These are phyloP conservation scores for Philypnodon macrostomus DNA, from an alignment of 2,797 vertebrate genomes.

Conservation along the genomic window DNA sequence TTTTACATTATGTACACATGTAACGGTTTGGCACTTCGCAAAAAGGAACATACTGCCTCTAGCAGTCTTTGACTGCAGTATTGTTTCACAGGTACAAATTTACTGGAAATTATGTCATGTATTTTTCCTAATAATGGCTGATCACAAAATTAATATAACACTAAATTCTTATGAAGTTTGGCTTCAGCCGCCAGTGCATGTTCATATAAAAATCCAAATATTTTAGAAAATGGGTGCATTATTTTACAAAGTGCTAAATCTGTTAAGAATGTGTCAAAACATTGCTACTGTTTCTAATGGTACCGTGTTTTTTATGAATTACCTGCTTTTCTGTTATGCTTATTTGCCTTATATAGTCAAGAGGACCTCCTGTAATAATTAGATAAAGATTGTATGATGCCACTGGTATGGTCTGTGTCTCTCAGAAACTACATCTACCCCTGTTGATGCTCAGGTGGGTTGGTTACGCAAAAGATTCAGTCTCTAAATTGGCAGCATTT, in stretches of 20 bases:
- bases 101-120: background rate
- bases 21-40: conserved; percentile 91
- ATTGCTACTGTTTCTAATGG: conserved; percentile 31
- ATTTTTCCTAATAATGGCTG: too few species aligned
- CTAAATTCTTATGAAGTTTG: conserved; percentile 13
- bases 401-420: conserved; percentile 5
- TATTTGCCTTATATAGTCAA: too few species aligned
- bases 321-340: conserved; percentile 26
- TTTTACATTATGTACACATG: conserved; percentile 90
- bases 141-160: background rate
- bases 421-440: conserved; percentile 4
- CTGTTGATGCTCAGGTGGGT: background rate
- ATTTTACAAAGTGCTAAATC: conserved; percentile 18
- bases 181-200: conserved; percentile 16
- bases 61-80: conserved; percentile 74
- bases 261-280: conserved; percentile 28
- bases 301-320: conserved; percentile 26
- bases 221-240: conserved; percentile 18
- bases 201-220: conserved; percentile 17
- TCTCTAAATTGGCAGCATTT: background rate
- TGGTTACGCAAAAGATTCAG: background rate
- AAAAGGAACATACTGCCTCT: conserved; percentile 48
- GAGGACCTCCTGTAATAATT: too few species aligned
- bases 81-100: conserved; percentile 78
- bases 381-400: conserved; percentile 10